These are phyloP conservation scores for Platyrinchus mystaceus DNA, from an alignment of 2,797 vertebrate genomes.

Conservation along the genomic window DNA sequence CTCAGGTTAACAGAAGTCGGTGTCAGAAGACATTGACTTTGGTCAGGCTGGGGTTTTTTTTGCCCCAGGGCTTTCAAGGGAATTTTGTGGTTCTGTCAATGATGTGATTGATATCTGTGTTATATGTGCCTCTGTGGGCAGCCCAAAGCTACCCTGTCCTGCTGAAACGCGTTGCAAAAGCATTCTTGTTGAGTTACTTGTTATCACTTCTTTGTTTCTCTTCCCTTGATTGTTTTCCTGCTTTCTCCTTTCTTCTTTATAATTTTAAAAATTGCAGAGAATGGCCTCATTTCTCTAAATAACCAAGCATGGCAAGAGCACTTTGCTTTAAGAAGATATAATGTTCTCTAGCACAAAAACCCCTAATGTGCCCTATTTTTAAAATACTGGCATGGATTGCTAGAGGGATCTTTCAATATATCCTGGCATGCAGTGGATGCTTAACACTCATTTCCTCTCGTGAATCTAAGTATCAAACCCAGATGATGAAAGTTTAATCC, in stretches of 20 bases:
- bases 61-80: neutral
- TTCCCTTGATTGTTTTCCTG: neutral
- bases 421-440: slow-evolving; percentile 26
- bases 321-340: neutral
- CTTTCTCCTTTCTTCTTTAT: neutral
- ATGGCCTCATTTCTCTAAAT: neutral
- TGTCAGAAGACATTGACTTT: neutral
- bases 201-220: neutral
- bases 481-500: slow-evolving; percentile 61
- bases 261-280: neutral
- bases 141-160: neutral
- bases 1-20: neutral
- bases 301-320: neutral
- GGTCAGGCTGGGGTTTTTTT: neutral
- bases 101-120: neutral
- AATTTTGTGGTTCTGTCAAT: neutral
- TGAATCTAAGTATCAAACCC: slow-evolving; percentile 33
- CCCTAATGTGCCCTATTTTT: neutral
- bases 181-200: neutral
- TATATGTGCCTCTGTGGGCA: neutral
- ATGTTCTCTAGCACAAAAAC: neutral
- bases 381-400: neutral
- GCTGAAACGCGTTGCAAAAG: neutral
- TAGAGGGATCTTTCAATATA: slow-evolving; percentile 27
- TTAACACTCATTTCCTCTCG: slow-evolving; percentile 47